Conservation (phyloP, 2,113 vertebrate genomes). For the Fregata magnificens region DNA sequence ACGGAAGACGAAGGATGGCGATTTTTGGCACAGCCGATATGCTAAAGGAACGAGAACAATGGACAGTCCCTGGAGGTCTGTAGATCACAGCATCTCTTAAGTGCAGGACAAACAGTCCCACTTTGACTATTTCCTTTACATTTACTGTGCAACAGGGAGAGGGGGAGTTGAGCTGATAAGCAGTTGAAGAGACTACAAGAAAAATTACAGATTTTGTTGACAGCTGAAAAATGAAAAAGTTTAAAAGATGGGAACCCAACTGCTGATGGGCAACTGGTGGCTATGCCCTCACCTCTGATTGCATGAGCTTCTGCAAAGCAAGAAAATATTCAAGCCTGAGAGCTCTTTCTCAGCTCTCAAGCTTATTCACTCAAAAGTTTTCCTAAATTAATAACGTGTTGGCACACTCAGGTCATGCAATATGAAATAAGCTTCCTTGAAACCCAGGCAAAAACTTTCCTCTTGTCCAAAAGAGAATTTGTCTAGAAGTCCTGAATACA, state of each 20-base stretch:
- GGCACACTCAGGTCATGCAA: neutral
- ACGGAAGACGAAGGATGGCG: neutral
- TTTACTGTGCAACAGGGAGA: neutral
- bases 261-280: neutral
- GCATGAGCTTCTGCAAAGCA: neutral
- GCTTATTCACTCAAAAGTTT: neutral
- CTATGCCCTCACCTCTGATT: neutral
- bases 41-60: neutral
- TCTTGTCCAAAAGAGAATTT: neutral
- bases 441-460: neutral
- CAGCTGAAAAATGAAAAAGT: neutral
- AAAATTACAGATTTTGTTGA: neutral
- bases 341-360: neutral
- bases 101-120: neutral
- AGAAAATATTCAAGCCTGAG: neutral
- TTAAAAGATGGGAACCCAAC: neutral
- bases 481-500: neutral
- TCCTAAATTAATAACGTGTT: neutral
- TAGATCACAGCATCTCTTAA: neutral
- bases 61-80: neutral
- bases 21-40: neutral
- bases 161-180: neutral
- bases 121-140: neutral
- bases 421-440: neutral
- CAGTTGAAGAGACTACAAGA: neutral